Conservation (phyloP, 2,888 invertebrate species). For the Lathronympha strigana region DNA sequence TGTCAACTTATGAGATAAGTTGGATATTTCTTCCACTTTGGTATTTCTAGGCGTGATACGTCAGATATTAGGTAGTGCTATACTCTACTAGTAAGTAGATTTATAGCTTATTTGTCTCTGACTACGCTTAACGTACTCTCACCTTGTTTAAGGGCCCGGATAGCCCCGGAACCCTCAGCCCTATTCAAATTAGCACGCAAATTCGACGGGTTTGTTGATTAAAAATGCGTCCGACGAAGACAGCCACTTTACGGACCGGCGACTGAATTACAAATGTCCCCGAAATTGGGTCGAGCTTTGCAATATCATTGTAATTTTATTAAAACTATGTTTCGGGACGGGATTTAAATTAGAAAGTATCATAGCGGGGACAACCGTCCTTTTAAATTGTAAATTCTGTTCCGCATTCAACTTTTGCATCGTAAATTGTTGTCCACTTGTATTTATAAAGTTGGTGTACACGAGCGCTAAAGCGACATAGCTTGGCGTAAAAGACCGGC, state of each 20-base stretch:
- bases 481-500: conserved; percentile 8
- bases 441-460: conserved; percentile 13
- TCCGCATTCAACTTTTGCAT: conserved; percentile 28
- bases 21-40: background rate
- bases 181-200: conserved; percentile 71
- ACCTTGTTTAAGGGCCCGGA: conserved; percentile 30
- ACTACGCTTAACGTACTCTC: conserved; percentile 9
- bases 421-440: conserved; percentile 24
- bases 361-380: conserved; percentile 27
- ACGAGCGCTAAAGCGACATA: background rate
- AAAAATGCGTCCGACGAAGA: conserved; percentile 65
- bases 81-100: background rate
- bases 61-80: background rate
- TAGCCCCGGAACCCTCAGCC: conserved; percentile 56
- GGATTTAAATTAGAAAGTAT: conserved; percentile 37
- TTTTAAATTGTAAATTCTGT: conserved; percentile 36
- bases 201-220: conserved; percentile 62
- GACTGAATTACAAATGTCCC: conserved; percentile 56
- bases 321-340: conserved; percentile 48
- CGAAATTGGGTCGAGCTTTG: conserved; percentile 52
- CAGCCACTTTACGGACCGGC: conserved; percentile 42
- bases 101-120: background rate
- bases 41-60: background rate
- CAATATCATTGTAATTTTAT: conserved; percentile 53
- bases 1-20: no score